phyloP scores from a whole-genome alignment of 2,888 invertebrate genomes.

The Watsonalla cultraria region DNA sequence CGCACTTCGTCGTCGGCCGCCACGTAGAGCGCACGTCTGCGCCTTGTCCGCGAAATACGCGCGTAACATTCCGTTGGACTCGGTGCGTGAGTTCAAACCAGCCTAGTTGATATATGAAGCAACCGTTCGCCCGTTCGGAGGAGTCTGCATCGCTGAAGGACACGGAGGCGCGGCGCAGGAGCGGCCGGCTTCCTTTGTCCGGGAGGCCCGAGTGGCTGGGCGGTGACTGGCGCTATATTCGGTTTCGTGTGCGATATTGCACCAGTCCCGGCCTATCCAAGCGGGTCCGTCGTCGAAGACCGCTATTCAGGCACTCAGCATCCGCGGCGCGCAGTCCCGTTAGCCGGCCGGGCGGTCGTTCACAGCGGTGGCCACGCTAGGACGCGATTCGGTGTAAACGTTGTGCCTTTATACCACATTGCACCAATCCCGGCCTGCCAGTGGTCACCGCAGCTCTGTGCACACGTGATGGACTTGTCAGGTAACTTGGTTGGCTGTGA shows the following conservation, averaged over 20 bases:
- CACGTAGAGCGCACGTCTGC: conserved; percentile 36
- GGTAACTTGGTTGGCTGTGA: conserved; percentile 13
- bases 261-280: conserved; percentile 80
- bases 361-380: conserved; percentile 76
- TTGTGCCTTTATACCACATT: conserved; percentile 72
- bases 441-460: conserved; percentile 51
- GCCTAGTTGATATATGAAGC: conserved; percentile 32
- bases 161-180: conserved; percentile 48
- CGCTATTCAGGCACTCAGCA: conserved; percentile 68
- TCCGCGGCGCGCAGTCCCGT: conserved; percentile 75
- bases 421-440: conserved; percentile 80
- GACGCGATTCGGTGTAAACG: conserved; percentile 76
- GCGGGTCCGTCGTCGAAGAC: conserved; percentile 70
- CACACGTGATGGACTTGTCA: conserved; percentile 24
- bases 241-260: conserved; percentile 71
- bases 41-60: conserved; percentile 36
- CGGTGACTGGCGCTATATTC: conserved; percentile 77
- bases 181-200: conserved; percentile 61
- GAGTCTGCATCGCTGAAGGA: conserved; percentile 28
- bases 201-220: conserved; percentile 74
- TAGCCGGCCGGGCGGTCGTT: conserved; percentile 70
- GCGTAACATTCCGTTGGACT: conserved; percentile 53
- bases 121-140: conserved; percentile 25
- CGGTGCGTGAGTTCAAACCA: conserved; percentile 44
- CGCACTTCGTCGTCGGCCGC: conserved; percentile 56